phyloP scores from a whole-genome alignment of 1,140 invertebrate genomes.

The Eufriesea mexicana region DNA sequence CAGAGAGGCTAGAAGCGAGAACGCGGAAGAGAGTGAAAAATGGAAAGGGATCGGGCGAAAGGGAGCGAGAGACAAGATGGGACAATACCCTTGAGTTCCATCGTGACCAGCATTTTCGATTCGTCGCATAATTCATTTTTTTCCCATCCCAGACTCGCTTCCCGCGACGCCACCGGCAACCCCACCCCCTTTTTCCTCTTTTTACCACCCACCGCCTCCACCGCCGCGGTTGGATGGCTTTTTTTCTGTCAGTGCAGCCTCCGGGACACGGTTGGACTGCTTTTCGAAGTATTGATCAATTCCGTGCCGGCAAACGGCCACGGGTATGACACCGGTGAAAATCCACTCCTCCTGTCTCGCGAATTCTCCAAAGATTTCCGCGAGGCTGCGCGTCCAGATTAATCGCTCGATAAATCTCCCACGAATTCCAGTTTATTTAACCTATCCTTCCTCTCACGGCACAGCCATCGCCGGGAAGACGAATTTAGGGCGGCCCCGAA shows the following conservation, averaged over 20 bases:
- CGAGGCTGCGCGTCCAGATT: background rate
- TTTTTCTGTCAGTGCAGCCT: slow-evolving; percentile 25
- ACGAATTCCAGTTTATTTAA: background rate
- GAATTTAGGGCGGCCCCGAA: background rate
- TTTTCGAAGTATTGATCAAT: slow-evolving; percentile 63
- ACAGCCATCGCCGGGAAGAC: background rate
- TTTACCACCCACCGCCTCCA: background rate
- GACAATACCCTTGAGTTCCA: slow-evolving; percentile 68
- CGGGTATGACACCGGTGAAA: slow-evolving; percentile 35
- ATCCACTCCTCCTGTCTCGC: background rate
- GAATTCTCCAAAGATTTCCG: background rate
- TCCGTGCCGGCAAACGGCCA: slow-evolving; percentile 1
- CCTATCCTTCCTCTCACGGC: background rate
- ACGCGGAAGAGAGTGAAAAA: background rate
- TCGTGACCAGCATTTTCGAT: slow-evolving; percentile 74
- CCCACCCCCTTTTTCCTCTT: background rate
- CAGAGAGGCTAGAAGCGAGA: background rate
- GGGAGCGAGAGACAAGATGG: slow-evolving; percentile 47
- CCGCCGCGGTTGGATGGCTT: slow-evolving; percentile 5
- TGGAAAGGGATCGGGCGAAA: too few species aligned
- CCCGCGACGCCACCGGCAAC: slow-evolving; percentile 23
- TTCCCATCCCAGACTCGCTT: slow-evolving; percentile 4
- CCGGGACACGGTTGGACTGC: slow-evolving; percentile 43
- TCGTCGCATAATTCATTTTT: slow-evolving; percentile 72
- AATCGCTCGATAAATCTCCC: background rate